Conservation (phyloP, 2,797 vertebrate species). For the Podarcis siculus region DNA sequence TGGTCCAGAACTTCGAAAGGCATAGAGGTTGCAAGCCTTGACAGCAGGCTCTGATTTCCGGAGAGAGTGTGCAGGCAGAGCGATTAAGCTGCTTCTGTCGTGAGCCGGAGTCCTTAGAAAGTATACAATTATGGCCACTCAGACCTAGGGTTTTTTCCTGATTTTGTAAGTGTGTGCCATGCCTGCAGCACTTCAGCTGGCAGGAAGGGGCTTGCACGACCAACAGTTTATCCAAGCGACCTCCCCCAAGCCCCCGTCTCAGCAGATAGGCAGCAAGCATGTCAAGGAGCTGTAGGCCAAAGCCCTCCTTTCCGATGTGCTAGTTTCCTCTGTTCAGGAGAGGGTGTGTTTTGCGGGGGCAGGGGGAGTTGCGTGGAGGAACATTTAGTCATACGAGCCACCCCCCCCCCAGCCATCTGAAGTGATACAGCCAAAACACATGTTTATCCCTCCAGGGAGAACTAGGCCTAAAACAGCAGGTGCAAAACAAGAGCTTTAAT, state of each 20-base stretch:
- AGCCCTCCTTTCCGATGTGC: background rate
- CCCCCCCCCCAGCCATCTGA: background rate
- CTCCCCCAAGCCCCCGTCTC: too few species aligned
- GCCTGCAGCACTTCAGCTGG: background rate
- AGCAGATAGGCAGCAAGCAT: background rate
- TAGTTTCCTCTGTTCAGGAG: background rate
- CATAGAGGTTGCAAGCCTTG: background rate
- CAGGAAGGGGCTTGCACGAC: background rate
- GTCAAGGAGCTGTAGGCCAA: background rate
- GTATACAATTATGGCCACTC: background rate
- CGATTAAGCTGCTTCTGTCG: background rate
- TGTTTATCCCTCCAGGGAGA: background rate
- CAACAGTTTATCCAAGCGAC: background rate
- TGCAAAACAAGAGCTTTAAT: slow-evolving; percentile 34
- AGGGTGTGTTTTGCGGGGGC: background rate
- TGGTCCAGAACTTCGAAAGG: background rate
- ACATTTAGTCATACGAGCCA: background rate
- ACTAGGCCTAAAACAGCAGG: slow-evolving; percentile 11
- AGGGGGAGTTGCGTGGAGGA: background rate
- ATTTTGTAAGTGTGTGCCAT: background rate
- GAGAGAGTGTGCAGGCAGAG: background rate
- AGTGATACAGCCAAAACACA: background rate
- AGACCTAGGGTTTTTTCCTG: background rate
- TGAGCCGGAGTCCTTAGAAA: background rate
- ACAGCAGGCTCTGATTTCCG: background rate